Conservation (phyloP, 2,797 vertebrate species). For the Hafferia zeledoni region DNA sequence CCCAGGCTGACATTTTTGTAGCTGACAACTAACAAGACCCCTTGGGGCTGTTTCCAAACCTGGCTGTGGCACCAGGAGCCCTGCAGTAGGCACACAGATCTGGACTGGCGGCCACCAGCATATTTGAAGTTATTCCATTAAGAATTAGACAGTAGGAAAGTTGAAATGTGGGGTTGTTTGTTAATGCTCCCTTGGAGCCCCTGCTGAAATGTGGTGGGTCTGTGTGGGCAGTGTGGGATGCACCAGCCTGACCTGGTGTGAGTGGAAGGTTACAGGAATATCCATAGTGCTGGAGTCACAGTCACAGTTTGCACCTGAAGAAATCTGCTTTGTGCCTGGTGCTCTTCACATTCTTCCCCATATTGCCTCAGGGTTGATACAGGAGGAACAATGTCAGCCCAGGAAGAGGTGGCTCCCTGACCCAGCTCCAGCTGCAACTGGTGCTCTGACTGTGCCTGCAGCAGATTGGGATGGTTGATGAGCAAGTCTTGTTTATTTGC, state of each 20-base stretch:
- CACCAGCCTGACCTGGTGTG: rapidly evolving
- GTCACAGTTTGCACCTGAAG: not conserved
- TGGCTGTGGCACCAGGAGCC: rapidly evolving
- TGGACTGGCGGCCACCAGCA: not conserved
- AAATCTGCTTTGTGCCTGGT: not conserved
- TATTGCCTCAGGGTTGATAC: rapidly evolving
- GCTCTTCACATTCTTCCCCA: not conserved
- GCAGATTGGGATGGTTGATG: not conserved
- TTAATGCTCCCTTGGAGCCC: not conserved
- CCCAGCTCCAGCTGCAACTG: not conserved
- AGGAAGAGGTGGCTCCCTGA: not conserved
- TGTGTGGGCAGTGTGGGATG: rapidly evolving
- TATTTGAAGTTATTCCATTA: not conserved
- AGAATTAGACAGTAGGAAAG: not conserved
- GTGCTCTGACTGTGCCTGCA: not conserved
- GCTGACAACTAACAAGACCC: not conserved
- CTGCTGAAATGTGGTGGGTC: rapidly evolving
- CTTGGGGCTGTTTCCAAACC: not conserved
- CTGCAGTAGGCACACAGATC: rapidly evolving
- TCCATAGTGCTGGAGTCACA: not conserved
- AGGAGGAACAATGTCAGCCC: not conserved
- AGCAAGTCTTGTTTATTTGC: not conserved
- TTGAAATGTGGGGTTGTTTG: not conserved
- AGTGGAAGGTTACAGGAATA: not conserved
- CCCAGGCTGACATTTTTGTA: not conserved